These are phyloP conservation scores for Metopia argyrocephala DNA, from an alignment of 2,888 invertebrate genomes.

Conservation along the genomic window DNA sequence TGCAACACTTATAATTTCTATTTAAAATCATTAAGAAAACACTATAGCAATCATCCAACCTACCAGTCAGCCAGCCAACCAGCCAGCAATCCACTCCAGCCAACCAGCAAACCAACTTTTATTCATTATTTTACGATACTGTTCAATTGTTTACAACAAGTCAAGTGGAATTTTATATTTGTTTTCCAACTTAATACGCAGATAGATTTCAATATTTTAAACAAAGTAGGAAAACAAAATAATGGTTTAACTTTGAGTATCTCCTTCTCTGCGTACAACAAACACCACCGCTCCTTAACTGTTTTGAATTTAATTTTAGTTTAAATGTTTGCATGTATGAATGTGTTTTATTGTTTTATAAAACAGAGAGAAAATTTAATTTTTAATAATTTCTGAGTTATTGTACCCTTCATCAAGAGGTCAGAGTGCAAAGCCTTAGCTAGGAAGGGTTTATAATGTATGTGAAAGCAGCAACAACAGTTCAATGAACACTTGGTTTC, in stretches of 20 bases:
- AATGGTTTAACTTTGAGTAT: slow-evolving; percentile 45
- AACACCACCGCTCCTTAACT: background rate
- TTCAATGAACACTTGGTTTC: too few species aligned
- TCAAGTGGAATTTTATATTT: slow-evolving; percentile 61
- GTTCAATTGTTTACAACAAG: slow-evolving; percentile 63
- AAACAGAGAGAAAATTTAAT: slow-evolving; percentile 46
- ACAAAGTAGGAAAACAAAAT: slow-evolving; percentile 29
- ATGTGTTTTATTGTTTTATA: slow-evolving; percentile 48
- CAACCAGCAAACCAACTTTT: slow-evolving; percentile 43
- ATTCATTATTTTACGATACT: slow-evolving; percentile 62
- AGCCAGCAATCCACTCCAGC: too few species aligned
- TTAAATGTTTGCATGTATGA: too few species aligned
- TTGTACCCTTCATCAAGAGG: background rate
- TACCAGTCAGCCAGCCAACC: slow-evolving; percentile 16
- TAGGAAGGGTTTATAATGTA: too few species aligned
- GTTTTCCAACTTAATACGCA: slow-evolving; percentile 12
- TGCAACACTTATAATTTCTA: background rate
- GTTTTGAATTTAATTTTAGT: slow-evolving; percentile 7
- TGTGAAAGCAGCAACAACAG: too few species aligned
- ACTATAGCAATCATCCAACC: slow-evolving; percentile 11
- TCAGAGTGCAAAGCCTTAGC: too few species aligned
- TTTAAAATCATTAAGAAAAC: background rate
- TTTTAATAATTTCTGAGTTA: slow-evolving; percentile 35
- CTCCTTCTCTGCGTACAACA: background rate
- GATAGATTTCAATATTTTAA: background rate